phyloP scores from a whole-genome alignment of 2,888 invertebrate species.

The Plebejus argus region DNA sequence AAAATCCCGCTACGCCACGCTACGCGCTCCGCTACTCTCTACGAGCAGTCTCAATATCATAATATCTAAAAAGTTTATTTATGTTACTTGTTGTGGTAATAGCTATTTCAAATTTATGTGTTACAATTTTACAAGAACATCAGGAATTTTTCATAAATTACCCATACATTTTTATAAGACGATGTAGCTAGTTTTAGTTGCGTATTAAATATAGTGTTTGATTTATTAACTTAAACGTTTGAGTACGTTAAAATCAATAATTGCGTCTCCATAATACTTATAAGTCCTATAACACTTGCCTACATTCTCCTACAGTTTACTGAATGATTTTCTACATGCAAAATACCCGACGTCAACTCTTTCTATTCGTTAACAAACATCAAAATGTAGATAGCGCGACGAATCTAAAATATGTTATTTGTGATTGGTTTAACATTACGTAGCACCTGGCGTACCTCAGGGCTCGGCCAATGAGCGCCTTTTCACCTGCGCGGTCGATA shows the following conservation, averaged over 20 bases:
- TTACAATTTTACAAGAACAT: constrained; percentile 6
- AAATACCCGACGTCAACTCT: not conserved
- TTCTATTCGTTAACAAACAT: constrained; percentile 26
- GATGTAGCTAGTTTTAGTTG: not conserved
- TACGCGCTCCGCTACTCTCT: not conserved
- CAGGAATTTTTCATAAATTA: constrained; percentile 20
- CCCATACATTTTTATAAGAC: not conserved
- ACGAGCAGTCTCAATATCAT: not conserved
- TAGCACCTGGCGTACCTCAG: constrained; percentile 60
- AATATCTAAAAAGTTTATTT: constrained; percentile 22
- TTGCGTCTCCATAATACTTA: too few relatives aligned
- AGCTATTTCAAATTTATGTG: constrained; percentile 11
- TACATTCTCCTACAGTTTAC: too few relatives aligned
- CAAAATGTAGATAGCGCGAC: not conserved
- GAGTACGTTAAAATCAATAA: not conserved
- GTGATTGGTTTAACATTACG: constrained; percentile 51
- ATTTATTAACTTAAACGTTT: not conserved
- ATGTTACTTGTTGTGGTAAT: constrained; percentile 23
- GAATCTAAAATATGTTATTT: constrained; percentile 27
- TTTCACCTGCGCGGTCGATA: constrained; percentile 62
- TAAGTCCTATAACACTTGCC: too few relatives aligned
- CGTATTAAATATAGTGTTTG: not conserved
- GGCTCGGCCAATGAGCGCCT: constrained; percentile 54
- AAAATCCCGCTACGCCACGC: not conserved
- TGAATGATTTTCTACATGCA: not conserved